Conservation (phyloP, 2,113 vertebrate species). For the Corvus hawaiiensis region DNA sequence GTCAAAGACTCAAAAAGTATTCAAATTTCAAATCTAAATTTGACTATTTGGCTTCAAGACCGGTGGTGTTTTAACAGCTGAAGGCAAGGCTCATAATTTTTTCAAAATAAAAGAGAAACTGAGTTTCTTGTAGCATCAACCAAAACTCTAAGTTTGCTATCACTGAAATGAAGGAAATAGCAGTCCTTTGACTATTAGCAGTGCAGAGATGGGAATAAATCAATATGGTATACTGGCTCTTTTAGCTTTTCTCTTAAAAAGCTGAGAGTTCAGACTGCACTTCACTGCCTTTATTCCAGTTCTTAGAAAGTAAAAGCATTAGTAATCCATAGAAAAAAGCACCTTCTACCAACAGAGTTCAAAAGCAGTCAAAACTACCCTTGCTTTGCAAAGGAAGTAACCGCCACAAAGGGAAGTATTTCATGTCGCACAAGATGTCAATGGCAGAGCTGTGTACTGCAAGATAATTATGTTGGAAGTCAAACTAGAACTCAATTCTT, state of each 20-base stretch:
- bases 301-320: background rate
- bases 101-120: background rate
- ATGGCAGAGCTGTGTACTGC: background rate
- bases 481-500: background rate
- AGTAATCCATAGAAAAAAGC: background rate
- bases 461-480: background rate
- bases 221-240: background rate
- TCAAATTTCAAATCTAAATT: background rate
- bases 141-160: background rate
- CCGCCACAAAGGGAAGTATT: background rate
- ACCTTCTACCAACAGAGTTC: background rate
- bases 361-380: background rate
- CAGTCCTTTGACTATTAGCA: background rate
- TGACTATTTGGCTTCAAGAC: background rate
- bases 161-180: background rate
- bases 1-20: background rate
- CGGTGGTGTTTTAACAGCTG: background rate
- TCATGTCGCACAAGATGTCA: rapidly evolving
- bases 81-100: background rate
- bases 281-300: background rate
- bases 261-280: background rate
- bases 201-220: background rate
- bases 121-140: background rate
- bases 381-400: background rate
- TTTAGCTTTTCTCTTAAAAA: background rate